phyloP scores from a whole-genome alignment of 2,888 invertebrate species.

The Trissolcus japonicus region DNA sequence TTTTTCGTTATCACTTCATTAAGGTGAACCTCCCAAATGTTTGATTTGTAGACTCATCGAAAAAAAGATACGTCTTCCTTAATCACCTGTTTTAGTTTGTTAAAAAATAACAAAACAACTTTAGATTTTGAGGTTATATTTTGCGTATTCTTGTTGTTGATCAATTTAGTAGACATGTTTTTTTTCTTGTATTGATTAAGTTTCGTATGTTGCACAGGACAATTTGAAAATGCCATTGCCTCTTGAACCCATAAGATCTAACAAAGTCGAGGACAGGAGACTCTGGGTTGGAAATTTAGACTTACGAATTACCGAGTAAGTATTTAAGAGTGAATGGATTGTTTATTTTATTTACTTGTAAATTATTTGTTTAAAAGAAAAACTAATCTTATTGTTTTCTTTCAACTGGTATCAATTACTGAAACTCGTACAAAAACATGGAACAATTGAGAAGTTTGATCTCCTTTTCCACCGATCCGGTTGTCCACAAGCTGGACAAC shows the following conservation, averaged over 20 bases:
- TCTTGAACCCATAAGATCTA: constrained; percentile 79
- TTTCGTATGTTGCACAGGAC: constrained; percentile 21
- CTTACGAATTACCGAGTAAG: constrained; percentile 95
- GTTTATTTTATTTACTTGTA: constrained; percentile 2
- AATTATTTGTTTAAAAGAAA: constrained; percentile 16
- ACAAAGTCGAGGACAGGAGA: constrained; percentile 82
- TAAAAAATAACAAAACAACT: too few species aligned
- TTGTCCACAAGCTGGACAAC: constrained; percentile 87
- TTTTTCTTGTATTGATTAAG: constrained; percentile 1
- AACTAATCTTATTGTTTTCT: constrained; percentile 64
- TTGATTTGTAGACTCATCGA: too few species aligned
- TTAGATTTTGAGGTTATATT: too few species aligned
- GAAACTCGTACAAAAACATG: constrained; percentile 96
- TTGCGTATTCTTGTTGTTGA: too few species aligned
- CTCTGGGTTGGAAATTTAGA: constrained; percentile 96
- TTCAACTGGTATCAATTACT: constrained; percentile 94
- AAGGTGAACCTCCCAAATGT: background rate
- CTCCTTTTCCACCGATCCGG: constrained; percentile 95
- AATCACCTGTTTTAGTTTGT: too few species aligned
- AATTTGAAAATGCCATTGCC: constrained; percentile 77
- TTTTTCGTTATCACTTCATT: constrained; percentile 1
- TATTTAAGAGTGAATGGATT: constrained; percentile 66
- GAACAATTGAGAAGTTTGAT: constrained; percentile 95
- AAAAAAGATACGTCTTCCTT: too few species aligned
- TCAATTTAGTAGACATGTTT: background rate